Evolutionary conservation across 2,797 vertebrate genomes (phyloP).

Genomic region (Intellagama lesueurii): DNA sequence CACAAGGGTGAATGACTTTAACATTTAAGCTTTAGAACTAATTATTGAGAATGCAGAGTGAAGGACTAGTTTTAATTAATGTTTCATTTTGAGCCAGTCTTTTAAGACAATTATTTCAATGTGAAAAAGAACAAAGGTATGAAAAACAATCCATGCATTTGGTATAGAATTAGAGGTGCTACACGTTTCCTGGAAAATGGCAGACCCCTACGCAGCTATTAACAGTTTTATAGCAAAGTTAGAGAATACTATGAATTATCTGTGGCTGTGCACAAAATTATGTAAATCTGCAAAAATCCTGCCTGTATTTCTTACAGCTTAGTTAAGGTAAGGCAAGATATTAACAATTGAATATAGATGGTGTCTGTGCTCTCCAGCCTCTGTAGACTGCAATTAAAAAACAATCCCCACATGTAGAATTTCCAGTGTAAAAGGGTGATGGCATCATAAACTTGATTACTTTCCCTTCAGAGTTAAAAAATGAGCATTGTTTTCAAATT

Average conservation of each 20-base stretch:
- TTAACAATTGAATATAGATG: neutral
- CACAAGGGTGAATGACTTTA: conserved; percentile 61
- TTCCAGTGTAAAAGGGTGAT: conserved; percentile 3
- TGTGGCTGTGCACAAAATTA: neutral
- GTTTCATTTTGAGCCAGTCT: conserved; percentile 24
- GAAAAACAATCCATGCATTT: conserved; percentile 9
- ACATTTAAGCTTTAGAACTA: conserved; percentile 53
- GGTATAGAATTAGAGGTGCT: neutral
- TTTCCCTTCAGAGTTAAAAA: conserved; percentile 44
- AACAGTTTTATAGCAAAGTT: neutral
- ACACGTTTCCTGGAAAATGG: neutral
- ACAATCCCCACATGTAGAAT: neutral
- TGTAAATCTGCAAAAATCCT: neutral
- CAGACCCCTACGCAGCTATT: neutral
- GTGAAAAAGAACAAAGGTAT: neutral
- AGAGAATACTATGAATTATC: neutral
- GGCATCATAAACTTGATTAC: conserved; percentile 21
- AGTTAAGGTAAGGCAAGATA: neutral
- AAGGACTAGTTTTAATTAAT: conserved; percentile 45
- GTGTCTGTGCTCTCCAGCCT: neutral
- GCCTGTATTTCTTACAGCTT: neutral
- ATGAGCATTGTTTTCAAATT: neutral
- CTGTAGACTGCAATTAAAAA: neutral
- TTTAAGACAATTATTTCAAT: conserved; percentile 41
- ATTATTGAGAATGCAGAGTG: conserved; percentile 63